phyloP scores from a whole-genome alignment of 37 sponge, comb jelly and placozoan species.

The Halichondria panicea region DNA sequence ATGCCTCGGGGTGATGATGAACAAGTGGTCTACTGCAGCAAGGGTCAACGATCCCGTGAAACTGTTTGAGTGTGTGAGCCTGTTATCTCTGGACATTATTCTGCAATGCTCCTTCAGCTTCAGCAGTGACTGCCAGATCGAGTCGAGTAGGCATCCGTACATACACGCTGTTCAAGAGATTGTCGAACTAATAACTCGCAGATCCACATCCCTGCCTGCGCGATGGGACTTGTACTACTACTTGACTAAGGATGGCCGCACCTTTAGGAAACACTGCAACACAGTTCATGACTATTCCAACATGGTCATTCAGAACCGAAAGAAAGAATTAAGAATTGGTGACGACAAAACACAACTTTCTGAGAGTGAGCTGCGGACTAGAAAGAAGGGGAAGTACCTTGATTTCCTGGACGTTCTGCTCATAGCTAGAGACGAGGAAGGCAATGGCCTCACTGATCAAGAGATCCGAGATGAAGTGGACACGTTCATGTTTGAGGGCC shows the following conservation, averaged over 20 bases:
- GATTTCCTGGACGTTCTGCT: slow-evolving; percentile 76
- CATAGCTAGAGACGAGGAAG: slow-evolving; percentile 51
- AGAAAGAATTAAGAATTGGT: not conserved
- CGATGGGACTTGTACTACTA: slow-evolving; percentile 28
- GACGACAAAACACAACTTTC: not conserved
- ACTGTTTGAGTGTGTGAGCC: slow-evolving; percentile 37
- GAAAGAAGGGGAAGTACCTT: slow-evolving; percentile 4
- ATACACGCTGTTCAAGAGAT: slow-evolving; percentile 41
- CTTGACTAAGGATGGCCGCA: slow-evolving; percentile 33
- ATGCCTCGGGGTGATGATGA: slow-evolving; percentile 28
- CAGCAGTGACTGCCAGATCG: slow-evolving; percentile 63
- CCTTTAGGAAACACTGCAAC: slow-evolving; percentile 17
- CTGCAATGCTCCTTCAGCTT: slow-evolving; percentile 65
- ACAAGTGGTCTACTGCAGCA: slow-evolving; percentile 36
- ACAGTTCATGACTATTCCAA: slow-evolving; percentile 49
- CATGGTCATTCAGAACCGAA: slow-evolving; percentile 33
- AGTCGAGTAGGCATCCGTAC: slow-evolving; percentile 7
- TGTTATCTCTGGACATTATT: slow-evolving; percentile 68
- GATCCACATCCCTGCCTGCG: slow-evolving; percentile 23
- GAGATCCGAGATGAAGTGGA: slow-evolving; percentile 87
- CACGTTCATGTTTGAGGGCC: slow-evolving; percentile 88
- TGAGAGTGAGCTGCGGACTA: not conserved
- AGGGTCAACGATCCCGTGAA: slow-evolving; percentile 11
- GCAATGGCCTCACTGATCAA: slow-evolving; percentile 51
- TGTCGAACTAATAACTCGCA: not conserved